Evolutionary conservation across 1,140 invertebrate species (phyloP), one percentile per base, ranked within the genome.

Genomic region (Doryteuthis pealeii): DNA sequence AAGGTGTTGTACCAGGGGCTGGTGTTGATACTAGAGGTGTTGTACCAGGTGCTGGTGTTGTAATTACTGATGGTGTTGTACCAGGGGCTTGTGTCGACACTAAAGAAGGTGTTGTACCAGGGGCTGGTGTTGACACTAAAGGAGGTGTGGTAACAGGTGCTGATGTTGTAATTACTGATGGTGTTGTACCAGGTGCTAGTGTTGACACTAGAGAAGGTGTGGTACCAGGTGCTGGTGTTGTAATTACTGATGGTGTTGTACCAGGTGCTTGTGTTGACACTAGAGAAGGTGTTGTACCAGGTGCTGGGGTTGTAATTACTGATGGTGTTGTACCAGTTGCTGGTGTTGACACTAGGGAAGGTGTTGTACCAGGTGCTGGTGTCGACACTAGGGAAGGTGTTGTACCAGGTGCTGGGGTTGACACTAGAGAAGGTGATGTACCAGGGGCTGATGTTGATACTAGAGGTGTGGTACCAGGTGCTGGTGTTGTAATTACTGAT

Each of bases 371-470:
- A 14, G 70, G 14, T 35, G 40, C 12, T 32, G 31, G 26, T 26
- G 31, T 35, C 40, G 26, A 15, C 33, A n/a, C n/a, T n/a, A n/a
- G n/a, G n/a, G n/a, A n/a, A n/a, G n/a, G n/a, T n/a, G n/a, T 32
- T 62, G 43, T 33, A 76, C 31, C 45, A 26, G 49, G n/a, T 76
- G 65, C 54, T 73, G 26, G 32, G 4, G 65, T 54, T 73, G 22
- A 33, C 62, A 31, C 35, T 40, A 10, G 18, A 8, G 5, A 10
- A 3, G 3, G 10, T 40, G 35, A 5, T 40, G 35, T 40, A 6
- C 10, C 4, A 40, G 35, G 35, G 3, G 35, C 35, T 40, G 35
- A 5, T 40, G 54, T n/a, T 2, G 54, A 8, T 18, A 4, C 26
- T 58, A 15, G 18, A 0, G 5, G 18, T 58, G 54, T n/a, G 5